A percentile compares a stretch with the other conserved stretches of the same genome.
phyloP scores from a whole-genome alignment of 2,797 vertebrate species.

The Phataginus tetradactyla region DNA sequence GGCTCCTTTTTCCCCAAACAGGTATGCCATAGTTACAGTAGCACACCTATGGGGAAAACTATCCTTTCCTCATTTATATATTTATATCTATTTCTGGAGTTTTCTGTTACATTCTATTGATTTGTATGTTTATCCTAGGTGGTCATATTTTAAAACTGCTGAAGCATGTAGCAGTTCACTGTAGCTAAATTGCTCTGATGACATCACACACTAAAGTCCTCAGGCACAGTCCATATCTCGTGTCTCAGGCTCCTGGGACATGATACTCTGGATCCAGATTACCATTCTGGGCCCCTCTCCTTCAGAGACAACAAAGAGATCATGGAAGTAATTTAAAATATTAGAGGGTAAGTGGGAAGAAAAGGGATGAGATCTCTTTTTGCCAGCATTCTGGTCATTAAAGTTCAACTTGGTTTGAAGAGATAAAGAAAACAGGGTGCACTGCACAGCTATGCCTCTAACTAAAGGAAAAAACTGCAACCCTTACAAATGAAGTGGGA shows the following conservation, averaged over 20 bases:
- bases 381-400: background rate
- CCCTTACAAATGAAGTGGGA: background rate
- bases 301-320: background rate
- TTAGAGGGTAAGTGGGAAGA: background rate
- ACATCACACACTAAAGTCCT: background rate
- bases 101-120: background rate
- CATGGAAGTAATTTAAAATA: slow-evolving; percentile 19
- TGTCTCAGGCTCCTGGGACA: background rate
- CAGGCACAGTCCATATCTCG: no score
- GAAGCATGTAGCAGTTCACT: background rate
- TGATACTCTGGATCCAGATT: background rate
- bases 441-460: background rate
- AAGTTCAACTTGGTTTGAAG: background rate
- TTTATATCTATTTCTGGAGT: background rate
- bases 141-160: background rate
- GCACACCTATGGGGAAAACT: background rate
- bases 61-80: background rate
- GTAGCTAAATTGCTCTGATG: background rate
- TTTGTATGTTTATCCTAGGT: background rate
- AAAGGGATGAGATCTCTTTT: background rate
- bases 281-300: background rate
- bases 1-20: background rate
- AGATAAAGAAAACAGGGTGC: background rate
- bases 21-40: background rate
- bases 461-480: background rate